phyloP scores from a whole-genome alignment of 1,140 invertebrate species.

The Drosophila kurseongensis region DNA sequence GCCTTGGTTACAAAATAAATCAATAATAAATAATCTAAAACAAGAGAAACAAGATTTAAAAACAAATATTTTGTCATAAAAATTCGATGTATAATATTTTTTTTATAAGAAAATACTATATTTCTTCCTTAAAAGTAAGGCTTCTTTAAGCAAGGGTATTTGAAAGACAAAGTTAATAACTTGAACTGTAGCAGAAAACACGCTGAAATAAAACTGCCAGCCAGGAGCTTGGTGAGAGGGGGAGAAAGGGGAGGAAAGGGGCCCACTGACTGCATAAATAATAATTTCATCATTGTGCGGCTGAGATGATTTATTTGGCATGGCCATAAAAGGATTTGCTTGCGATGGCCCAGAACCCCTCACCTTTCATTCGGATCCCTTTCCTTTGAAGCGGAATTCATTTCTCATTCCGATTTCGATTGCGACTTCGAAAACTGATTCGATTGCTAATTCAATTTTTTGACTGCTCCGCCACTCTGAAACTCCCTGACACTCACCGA shows the following conservation, averaged over 20 bases:
- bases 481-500: conserved; percentile 59
- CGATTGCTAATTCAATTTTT: conserved; percentile 80
- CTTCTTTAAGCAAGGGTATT: conserved; percentile 39
- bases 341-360: conserved; percentile 12
- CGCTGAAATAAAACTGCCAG: conserved; percentile 44
- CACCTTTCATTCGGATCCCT: conserved; percentile 8
- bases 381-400: conserved; percentile 9
- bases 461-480: conserved; percentile 31
- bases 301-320: conserved; percentile 77
- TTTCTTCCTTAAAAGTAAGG: neutral
- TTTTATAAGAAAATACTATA: neutral
- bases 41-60: no score
- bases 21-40: no score
- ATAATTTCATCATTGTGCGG: conserved; percentile 84
- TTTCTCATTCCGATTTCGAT: conserved; percentile 26
- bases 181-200: conserved; percentile 70
- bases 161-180: conserved; percentile 38
- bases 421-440: conserved; percentile 5
- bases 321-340: conserved; percentile 72
- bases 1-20: no score
- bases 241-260: conserved; percentile 8
- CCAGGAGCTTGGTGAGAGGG: conserved; percentile 3
- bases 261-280: conserved; percentile 75
- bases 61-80: no score
- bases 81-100: no score